Evolutionary conservation across 2,113 vertebrate species (phyloP), one percentile per base, ranked within the genome.

Genomic region (Caranx ignobilis): DNA sequence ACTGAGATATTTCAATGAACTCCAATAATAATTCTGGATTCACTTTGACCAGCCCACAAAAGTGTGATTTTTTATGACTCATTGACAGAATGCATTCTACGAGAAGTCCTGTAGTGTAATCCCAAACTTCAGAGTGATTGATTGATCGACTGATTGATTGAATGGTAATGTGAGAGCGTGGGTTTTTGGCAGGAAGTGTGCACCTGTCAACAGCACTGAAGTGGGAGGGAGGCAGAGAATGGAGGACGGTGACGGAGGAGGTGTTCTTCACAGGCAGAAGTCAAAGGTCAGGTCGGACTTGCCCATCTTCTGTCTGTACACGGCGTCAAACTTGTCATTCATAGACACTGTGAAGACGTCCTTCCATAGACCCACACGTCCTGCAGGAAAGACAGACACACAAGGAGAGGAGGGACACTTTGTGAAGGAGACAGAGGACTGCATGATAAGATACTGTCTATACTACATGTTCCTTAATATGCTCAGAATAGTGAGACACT

Each of bases 301-400:
- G 72, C 96, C 97, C 97, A 99, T 99, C 95, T 99, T 98, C 95
- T 99, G 97, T 86, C 97, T 96, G 83, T 98, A 99, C 71, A 98
- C 95, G 2, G 94, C 84, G 59, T 99, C 98, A 67, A 99, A 99
- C 94, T 97, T 99, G 82, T 99, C 98, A 5, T 99, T 99, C 97
- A 99, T 99, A 41, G 98, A 98, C 78, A 99, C 98, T n/a, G 98
- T 99, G 94, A 99, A 99, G 95, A 99, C 94, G 86, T 99, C 98
- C 91, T 98, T 98, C 98, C 98, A 99, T 48, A 99, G 95, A 67
- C 98, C 97, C 4, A 99, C 96, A 48, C 97, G 92, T 83, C 98
- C 98, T 99, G 92, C 57, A 18, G 47, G 12, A 52, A 85, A 68
- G 41, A 75, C 35, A 37, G 35, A 37, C 35, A 37, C 35, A 37